Percentiles rank a stretch among this genome's conserved stretches.
phyloP scores from a whole-genome alignment of 2,113 vertebrate genomes.

The Craseonycteris thonglongyai region DNA sequence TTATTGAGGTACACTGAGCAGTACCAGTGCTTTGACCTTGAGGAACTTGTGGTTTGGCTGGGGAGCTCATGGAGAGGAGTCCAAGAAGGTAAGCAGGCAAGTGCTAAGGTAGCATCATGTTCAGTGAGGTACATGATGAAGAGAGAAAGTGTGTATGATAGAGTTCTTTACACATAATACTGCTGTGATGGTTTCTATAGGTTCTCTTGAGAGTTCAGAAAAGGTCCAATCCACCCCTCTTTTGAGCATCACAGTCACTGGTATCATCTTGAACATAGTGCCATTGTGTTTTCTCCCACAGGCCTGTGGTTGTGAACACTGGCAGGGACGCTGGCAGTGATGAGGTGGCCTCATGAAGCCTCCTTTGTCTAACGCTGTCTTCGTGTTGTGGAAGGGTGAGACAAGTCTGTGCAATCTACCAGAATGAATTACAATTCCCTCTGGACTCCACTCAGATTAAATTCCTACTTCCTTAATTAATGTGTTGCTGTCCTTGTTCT shows the following conservation, averaged over 20 bases:
- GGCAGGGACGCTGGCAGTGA: background rate
- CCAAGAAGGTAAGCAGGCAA: background rate
- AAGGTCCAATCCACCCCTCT: background rate
- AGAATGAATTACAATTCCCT: constrained; percentile 31
- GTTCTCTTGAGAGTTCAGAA: background rate
- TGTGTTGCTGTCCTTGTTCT: constrained; percentile 9
- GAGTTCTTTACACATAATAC: background rate
- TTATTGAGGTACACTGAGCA: background rate
- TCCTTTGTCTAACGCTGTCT: constrained; percentile 2
- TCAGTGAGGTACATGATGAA: background rate
- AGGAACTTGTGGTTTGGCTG: background rate
- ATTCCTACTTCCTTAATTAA: constrained; percentile 37
- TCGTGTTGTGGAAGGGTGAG: constrained; percentile 16
- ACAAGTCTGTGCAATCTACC: background rate
- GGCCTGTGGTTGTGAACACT: background rate
- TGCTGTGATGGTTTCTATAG: background rate
- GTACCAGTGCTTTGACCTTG: background rate
- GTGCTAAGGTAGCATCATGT: background rate
- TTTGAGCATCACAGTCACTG: background rate
- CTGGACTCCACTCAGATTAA: constrained; percentile 32
- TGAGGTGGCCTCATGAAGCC: background rate
- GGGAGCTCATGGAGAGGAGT: background rate
- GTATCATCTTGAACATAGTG: background rate
- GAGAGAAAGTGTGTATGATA: background rate
- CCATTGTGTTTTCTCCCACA: background rate